Evolutionary conservation across 2,888 invertebrate species (phyloP).

Genomic region (Drosophila diplacantha): DNA sequence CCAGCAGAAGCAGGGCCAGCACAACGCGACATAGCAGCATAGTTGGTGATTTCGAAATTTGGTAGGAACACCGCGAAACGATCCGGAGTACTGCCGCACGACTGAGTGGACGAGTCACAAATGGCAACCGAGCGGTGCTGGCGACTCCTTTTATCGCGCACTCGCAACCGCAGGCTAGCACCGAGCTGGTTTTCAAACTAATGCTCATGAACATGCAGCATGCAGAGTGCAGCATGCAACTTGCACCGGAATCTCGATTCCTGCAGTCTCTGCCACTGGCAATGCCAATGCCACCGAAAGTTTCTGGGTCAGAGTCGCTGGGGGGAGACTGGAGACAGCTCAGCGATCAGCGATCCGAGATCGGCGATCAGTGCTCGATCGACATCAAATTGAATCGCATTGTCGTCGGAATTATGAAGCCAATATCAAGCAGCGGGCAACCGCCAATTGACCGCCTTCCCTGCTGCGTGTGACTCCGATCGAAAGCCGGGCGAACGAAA

Average conservation of each 20-base stretch:
- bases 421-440: constrained; percentile 29
- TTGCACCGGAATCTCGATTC: constrained; percentile 63
- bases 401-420: constrained; percentile 48
- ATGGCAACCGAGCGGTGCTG: constrained; percentile 56
- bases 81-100: constrained; percentile 50
- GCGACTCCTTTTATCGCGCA: constrained; percentile 65
- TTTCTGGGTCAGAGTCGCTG: constrained; percentile 58
- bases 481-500: constrained; percentile 56
- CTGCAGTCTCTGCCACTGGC: constrained; percentile 41
- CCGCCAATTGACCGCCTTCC: constrained; percentile 39
- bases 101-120: constrained; percentile 60
- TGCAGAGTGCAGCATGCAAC: constrained; percentile 41
- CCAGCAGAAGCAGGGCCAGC: constrained; percentile 47
- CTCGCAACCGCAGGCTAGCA: constrained; percentile 30
- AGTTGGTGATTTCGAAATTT: not conserved
- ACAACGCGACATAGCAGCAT: constrained; percentile 38
- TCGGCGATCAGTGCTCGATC: constrained; percentile 24
- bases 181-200: constrained; percentile 33
- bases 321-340: constrained; percentile 18
- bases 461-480: constrained; percentile 44
- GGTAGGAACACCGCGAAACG: constrained; percentile 16
- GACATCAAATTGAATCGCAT: constrained; percentile 50
- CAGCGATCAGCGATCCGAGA: constrained; percentile 26
- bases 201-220: constrained; percentile 45
- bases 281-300: constrained; percentile 36